Conservation (phyloP, 2,113 vertebrate species). For the Chaenocephalus aceratus region DNA sequence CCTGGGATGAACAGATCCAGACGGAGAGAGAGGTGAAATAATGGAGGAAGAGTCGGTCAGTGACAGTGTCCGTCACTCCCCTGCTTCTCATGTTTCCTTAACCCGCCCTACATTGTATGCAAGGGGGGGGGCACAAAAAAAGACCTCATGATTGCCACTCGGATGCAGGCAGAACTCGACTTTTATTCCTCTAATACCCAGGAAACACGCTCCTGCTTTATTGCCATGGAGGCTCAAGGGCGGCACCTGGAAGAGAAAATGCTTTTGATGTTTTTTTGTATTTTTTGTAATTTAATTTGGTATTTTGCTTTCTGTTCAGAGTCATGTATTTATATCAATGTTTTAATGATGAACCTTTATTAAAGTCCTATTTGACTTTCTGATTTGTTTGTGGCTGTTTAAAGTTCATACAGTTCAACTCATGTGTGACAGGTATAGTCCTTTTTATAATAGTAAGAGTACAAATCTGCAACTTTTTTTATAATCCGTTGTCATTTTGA, state of each 20-base stretch:
- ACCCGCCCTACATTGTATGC: background rate
- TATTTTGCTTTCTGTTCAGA: slow-evolving; percentile 61
- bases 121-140: background rate
- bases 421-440: background rate
- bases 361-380: slow-evolving; percentile 71
- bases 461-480: background rate
- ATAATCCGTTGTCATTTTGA: background rate
- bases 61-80: slow-evolving; percentile 12
- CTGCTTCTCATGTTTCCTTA: slow-evolving; percentile 26
- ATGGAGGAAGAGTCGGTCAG: slow-evolving; percentile 28
- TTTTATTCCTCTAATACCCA: slow-evolving; percentile 39
- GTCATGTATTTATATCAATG: slow-evolving; percentile 76
- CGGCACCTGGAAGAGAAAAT: slow-evolving; percentile 13
- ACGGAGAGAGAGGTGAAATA: background rate
- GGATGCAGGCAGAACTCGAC: slow-evolving; percentile 27
- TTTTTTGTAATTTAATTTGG: slow-evolving; percentile 75
- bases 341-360: slow-evolving; percentile 68
- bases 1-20: slow-evolving; percentile 47
- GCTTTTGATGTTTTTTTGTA: slow-evolving; percentile 70
- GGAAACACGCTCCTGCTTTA: slow-evolving; percentile 41
- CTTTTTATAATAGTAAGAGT: background rate
- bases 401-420: background rate
- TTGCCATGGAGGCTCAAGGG: slow-evolving; percentile 34
- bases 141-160: slow-evolving; percentile 17
- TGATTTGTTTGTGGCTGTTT: slow-evolving; percentile 20